Percentiles rank a stretch among this genome's conserved stretches.
Conservation (phyloP, 2,113 vertebrate genomes). For the Scolopax mira region DNA sequence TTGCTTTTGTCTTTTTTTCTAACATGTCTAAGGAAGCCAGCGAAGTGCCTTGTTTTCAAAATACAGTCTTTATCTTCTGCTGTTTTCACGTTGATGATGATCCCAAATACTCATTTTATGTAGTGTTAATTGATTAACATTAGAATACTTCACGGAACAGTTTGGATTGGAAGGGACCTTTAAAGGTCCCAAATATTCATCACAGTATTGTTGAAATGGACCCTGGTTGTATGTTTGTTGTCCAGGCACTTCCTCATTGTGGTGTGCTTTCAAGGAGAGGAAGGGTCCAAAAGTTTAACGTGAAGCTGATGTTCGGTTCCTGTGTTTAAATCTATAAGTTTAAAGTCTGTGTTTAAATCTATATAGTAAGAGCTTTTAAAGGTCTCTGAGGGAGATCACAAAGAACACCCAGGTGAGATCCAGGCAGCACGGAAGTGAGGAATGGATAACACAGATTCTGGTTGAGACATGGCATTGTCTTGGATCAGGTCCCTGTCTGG, state of each 20-base stretch:
- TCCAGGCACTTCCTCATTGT: not conserved
- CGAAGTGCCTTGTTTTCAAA: not conserved
- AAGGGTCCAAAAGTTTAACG: not conserved
- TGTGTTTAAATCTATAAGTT: not conserved
- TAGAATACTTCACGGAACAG: not conserved
- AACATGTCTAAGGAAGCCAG: not conserved
- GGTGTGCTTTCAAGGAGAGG: not conserved
- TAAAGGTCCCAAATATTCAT: not conserved
- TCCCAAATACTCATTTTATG: not conserved
- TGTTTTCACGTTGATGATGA: not conserved
- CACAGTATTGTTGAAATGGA: not conserved
- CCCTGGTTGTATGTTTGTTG: not conserved
- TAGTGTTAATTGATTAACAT: not conserved
- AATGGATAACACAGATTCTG: not conserved
- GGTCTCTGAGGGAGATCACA: not conserved
- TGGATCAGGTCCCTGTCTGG: not conserved
- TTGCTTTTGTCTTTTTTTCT: too few relatives aligned
- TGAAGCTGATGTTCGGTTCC: not conserved
- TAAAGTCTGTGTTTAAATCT: not conserved
- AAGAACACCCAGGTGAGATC: not conserved
- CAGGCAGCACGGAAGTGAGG: not conserved
- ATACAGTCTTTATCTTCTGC: not conserved
- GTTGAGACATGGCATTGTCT: not conserved
- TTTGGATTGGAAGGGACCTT: not conserved
- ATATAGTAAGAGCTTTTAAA: not conserved